A percentile compares a stretch with the other conserved stretches of the same genome.
phyloP scores from a whole-genome alignment of 2,113 vertebrate genomes.

The Tympanuchus pallidicinctus region DNA sequence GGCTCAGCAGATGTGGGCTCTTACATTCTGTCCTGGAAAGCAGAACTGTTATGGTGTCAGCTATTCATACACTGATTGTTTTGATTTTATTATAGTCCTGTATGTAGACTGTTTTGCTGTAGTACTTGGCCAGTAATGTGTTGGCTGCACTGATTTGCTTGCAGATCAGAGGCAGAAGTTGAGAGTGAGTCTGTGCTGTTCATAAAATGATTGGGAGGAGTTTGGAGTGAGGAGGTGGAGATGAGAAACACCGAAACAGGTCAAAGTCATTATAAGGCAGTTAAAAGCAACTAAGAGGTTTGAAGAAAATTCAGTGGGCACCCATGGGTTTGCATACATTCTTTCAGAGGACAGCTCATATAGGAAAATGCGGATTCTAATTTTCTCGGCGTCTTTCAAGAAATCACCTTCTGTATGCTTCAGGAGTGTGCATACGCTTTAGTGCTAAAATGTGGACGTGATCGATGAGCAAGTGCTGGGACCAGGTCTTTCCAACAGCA shows the following conservation, averaged over 20 bases:
- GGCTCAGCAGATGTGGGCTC: background rate
- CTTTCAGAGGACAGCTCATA: background rate
- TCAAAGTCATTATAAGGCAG: background rate
- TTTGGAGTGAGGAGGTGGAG: background rate
- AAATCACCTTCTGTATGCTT: background rate
- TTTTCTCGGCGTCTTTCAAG: background rate
- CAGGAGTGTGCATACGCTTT: background rate
- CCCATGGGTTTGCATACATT: background rate
- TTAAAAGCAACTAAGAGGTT: background rate
- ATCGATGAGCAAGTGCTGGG: background rate
- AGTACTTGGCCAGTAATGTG: background rate
- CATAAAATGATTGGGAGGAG: background rate
- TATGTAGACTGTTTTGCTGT: background rate
- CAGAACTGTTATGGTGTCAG: background rate
- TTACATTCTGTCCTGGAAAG: constrained; percentile 15
- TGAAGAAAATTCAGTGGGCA: background rate
- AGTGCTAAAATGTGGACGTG: background rate
- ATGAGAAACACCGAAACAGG: background rate
- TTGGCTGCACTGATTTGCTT: background rate
- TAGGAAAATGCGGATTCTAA: background rate
- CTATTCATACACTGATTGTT: background rate
- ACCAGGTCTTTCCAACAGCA: background rate
- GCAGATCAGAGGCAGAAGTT: background rate
- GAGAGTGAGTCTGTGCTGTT: background rate
- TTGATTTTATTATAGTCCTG: background rate